These are phyloP conservation scores for Drosophila gunungcola DNA, from an alignment of 1,140 invertebrate genomes.

Conservation along the genomic window DNA sequence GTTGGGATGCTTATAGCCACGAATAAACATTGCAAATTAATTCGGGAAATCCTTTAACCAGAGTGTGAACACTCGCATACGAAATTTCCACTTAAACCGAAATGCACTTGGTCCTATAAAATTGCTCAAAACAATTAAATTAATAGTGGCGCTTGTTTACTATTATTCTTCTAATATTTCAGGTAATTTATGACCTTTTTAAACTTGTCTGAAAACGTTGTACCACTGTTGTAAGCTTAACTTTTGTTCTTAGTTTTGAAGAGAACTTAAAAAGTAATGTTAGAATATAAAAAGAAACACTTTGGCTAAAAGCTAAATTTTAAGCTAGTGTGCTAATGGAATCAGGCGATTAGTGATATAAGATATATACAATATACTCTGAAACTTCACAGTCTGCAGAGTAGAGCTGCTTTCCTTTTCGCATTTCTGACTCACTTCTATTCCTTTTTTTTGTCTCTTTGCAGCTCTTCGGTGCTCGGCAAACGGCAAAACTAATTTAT, in stretches of 20 bases:
- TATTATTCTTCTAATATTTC: no score
- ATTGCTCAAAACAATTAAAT: no score
- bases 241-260: no score
- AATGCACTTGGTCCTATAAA: not conserved
- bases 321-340: constrained; percentile 38
- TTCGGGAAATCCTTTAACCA: constrained; percentile 14
- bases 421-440: constrained; percentile 18
- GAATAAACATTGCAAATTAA: constrained; percentile 34
- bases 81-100: no score
- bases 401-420: constrained; percentile 9
- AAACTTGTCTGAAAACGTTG: no score
- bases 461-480: constrained; percentile 52
- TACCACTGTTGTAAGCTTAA: no score
- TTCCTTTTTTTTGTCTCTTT: constrained; percentile 25
- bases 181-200: no score
- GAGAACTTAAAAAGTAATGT: not conserved
- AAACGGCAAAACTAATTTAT: constrained; percentile 81
- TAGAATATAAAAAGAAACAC: not conserved
- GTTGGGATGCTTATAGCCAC: constrained; percentile 20
- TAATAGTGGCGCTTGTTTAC: no score
- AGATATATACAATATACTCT: constrained; percentile 13
- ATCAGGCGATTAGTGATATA: constrained; percentile 28
- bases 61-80: not conserved
- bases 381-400: constrained; percentile 18
- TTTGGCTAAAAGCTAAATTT: constrained; percentile 5